Evolutionary conservation across 2,888 invertebrate genomes (phyloP).

Genomic region (Chrysomela aeneicollis): DNA sequence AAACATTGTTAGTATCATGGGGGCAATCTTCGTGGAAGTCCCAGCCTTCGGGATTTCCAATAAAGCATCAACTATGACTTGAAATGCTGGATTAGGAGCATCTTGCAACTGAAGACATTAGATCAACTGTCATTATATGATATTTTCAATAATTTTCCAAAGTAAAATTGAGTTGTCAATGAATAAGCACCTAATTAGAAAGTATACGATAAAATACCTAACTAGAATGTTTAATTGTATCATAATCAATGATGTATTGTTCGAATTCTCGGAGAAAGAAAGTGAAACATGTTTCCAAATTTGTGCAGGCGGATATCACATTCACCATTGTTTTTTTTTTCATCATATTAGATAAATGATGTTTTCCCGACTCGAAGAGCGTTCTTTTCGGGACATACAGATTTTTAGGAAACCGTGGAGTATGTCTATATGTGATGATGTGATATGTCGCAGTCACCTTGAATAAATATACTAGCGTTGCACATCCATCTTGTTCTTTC

Average conservation of each 20-base stretch:
- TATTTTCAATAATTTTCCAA: neutral
- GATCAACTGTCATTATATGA: neutral
- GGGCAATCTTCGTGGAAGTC: slow-evolving; percentile 62
- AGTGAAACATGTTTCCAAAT: neutral
- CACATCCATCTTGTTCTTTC: slow-evolving; percentile 65
- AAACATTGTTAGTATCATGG: slow-evolving; percentile 58
- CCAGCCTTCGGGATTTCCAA: slow-evolving; percentile 64
- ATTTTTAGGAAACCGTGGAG: no score
- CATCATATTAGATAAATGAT: no score
- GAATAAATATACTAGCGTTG: slow-evolving; percentile 69
- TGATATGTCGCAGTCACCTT: slow-evolving; percentile 39
- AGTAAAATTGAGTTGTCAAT: no score
- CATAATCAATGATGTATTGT: neutral
- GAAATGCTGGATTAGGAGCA: slow-evolving; percentile 60
- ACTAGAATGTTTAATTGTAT: neutral
- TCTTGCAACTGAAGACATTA: slow-evolving; percentile 62
- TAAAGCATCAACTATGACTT: slow-evolving; percentile 63
- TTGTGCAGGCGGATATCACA: neutral
- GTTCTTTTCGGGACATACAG: no score
- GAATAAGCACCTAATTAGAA: no score
- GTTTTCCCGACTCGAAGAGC: no score
- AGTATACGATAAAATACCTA: no score
- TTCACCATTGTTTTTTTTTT: neutral
- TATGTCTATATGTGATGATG: no score
- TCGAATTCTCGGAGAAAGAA: neutral